Base-by-base conservation (phyloP, 37 sponge, comb jelly and placozoan species). In the Spongilla lacustris region DNA sequence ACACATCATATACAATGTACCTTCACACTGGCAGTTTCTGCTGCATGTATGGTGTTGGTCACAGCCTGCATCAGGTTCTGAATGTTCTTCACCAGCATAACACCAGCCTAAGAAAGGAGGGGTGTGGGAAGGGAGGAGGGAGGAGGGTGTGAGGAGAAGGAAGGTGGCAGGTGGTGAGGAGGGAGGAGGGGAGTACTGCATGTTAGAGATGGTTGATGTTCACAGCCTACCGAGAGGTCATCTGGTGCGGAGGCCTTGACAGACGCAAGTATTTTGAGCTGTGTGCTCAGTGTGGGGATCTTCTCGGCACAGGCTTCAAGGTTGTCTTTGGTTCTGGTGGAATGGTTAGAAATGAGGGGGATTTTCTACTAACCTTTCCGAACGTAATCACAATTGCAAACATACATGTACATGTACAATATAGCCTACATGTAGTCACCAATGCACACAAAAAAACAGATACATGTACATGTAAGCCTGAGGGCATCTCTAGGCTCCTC, bases 21-120 rank as follows among this genome's bases (percentile, higher is more conserved):
- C 86, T 97, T 97, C 73, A 97, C 88, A 70, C 96, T 95, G 35
- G 98, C 96, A 36, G 96, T 83, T 36, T 97, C 96, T 10, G 98
- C 94, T 28, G 93, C 98, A 66, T 85, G 74, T 25, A 95, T 86
- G 35, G 94, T 87, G 77, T 91, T 93, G 70, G 84, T 88, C 49
- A 97, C 96, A 74, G 91, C 94, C 71, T 93, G 83, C 91, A 95
- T 95, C 74, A 97, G 83, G 69, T 97, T 97, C 69, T 93, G 85
- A 49, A 96, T 91, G 85, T 97, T 97, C 85, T 95, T 95, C 26
- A 87, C 91, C 24, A 97, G 81, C 92, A 93, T 93, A 29, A 90
- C 76, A 36, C 95, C 92, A 71, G 95, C 96, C 96, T 96, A 49
- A n/a, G n/a, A n/a, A n/a, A n/a, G n/a, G n/a, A n/a, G n/a, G n/a